A percentile compares a stretch with the other conserved stretches of the same genome.
Evolutionary conservation across 2,797 vertebrate species (phyloP).

Genomic region (Takifugu ocellatus): DNA sequence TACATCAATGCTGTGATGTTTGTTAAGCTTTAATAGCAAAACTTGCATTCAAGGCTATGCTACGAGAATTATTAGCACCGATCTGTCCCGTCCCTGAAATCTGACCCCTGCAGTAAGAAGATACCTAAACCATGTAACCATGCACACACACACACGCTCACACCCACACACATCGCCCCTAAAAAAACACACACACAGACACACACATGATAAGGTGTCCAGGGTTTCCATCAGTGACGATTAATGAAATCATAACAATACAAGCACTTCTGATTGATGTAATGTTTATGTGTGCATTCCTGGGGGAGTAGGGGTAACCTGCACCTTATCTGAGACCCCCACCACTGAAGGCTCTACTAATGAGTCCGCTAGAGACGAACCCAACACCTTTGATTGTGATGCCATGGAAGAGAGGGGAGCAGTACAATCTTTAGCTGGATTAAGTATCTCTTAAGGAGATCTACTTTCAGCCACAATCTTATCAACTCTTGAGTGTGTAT

Average conservation of each 20-base stretch:
- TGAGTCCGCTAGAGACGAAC: slow-evolving; percentile 82
- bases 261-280: slow-evolving; percentile 52
- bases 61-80: slow-evolving; percentile 59
- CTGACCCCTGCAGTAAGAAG: slow-evolving; percentile 65
- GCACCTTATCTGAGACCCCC: slow-evolving; percentile 50
- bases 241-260: slow-evolving; percentile 72
- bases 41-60: slow-evolving; percentile 24
- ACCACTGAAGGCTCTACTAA: slow-evolving; percentile 71
- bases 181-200: slow-evolving; percentile 12
- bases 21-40: slow-evolving; percentile 14
- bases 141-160: too few relatives aligned
- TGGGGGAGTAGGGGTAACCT: slow-evolving; percentile 17
- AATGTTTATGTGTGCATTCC: slow-evolving; percentile 22
- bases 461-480: slow-evolving; percentile 76
- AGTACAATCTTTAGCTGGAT: slow-evolving; percentile 76
- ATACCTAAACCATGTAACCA: slow-evolving; percentile 25
- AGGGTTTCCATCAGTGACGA: slow-evolving; percentile 55
- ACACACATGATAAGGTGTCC: slow-evolving; percentile 51
- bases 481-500: slow-evolving; percentile 76
- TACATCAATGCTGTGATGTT: too few relatives aligned
- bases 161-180: slow-evolving; percentile 6
- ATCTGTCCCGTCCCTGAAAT: slow-evolving; percentile 63
- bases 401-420: slow-evolving; percentile 61
- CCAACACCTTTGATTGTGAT: slow-evolving; percentile 74
- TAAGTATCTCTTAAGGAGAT: slow-evolving; percentile 82